Base-by-base conservation (phyloP, 2,113 vertebrate species). In the Trematomus loennbergii region DNA sequence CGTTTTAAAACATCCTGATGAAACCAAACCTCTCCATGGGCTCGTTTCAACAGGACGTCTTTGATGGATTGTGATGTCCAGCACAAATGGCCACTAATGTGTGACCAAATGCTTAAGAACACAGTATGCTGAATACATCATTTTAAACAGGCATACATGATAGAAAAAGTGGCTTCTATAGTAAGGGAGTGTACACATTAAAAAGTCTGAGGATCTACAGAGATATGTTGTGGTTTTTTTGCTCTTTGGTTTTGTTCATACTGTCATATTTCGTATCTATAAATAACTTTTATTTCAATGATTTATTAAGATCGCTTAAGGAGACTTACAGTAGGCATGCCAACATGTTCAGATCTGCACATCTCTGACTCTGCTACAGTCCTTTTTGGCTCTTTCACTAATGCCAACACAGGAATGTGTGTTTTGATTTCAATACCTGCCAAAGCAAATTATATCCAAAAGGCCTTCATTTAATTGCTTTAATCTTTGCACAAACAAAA, bases 271-370 rank as follows among this genome's bases (percentile, higher is more conserved):
- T 57, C 2, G 76, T 45, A 60, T n/a, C 15, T 7, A 17, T 69
- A n/a, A 72, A 66, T 12, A 53, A 57, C 9, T 16, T 67, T 12
- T 0, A 9, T 45, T 48, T 54, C 25, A n/a, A 43, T 59, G 29
- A 59, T 77, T 81, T 36, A 22, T 53, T n/a, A 17, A 61, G 59
- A 54, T 50, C 0, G 13, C 1, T 36, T 3, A 77, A 53, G 55
- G 61, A 59, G 20, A 18, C 50, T 73, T 13, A 58, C 11, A 46
- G 57, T 22, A n/a, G 54, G 20, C n/a, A 71, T 50, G 62, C 50
- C 76, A 86, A 66, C 87, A 62, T 79, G 83, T 79, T 86, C 79
- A 49, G 75, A 89, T 82, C 79, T 81, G 88, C 81, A 78, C 65
- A 62, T 58, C 59, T 52, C 22, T 63, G 57, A 81, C 57, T 77